Base-by-base conservation (phyloP, 2,888 invertebrate genomes). In the Gibbula magus region DNA sequence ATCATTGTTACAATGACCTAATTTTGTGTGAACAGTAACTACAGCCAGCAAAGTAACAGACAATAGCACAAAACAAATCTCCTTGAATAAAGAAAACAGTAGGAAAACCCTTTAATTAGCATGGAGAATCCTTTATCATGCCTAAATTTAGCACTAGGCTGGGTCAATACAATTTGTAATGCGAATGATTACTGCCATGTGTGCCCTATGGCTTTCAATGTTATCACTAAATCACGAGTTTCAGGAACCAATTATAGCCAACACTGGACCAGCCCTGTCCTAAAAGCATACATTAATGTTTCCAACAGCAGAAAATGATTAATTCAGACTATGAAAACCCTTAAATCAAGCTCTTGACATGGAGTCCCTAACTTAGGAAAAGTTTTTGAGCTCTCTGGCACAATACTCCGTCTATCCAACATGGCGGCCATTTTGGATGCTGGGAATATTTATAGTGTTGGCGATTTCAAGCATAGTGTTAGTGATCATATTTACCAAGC, bases 401-500 rank as follows among this genome's bases (percentile, higher is more conserved):
- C 61, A 70, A 32, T 32, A 39, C 70, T 16, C 70, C 20, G 35
- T 39, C 70, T 32, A 35, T 70, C 70, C 70, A 70, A 39, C 32
- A 70, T 39, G 70, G 70, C 70, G n/a, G 70, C 70, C 70, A 70
- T 70, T 20, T 70, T 70, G 70, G 70, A 70, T 70, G 70, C 32
- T 39, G 32, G 35, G 70, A 29, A 70, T 70, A 70, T 29, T 70
- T 70, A 70, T 70, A 70, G 39, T 39, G 39, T n/a, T 32, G 32
- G 35, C 18, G 32, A 35, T 70, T 70, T 39, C 70, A 70, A 70
- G 70, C 70, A 70, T 70, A 16, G 70, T 35, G 39, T 39, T 29
- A 51, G 56, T 53, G 16, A 78, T 73, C 22, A 78, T 73, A 54
- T 73, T 78, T 78, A 78, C 78, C 78, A 78, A 51, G 25, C 53